These are phyloP conservation scores for Myoxocephalus aenaeus DNA, from an alignment of 2,797 vertebrate genomes.

Conservation along the genomic window DNA sequence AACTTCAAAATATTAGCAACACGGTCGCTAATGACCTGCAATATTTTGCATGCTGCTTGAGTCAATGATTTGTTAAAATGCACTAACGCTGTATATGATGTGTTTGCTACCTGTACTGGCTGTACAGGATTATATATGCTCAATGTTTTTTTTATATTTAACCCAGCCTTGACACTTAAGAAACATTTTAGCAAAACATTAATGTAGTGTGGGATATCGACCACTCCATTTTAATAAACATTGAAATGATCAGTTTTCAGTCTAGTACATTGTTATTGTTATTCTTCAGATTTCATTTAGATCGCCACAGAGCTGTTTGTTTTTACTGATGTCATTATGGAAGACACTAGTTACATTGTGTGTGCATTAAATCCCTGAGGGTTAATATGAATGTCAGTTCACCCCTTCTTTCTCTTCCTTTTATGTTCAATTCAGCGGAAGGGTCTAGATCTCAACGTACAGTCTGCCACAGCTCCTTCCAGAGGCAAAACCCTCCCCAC, in stretches of 20 bases:
- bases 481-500: constrained; percentile 97
- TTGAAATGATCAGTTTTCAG: background rate
- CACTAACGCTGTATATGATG: background rate
- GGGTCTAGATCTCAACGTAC: constrained; percentile 93
- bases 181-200: background rate
- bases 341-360: constrained; percentile 18
- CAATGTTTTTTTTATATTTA: background rate
- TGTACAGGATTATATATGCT: background rate
- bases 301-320: background rate
- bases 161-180: background rate
- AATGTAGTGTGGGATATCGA: too few species aligned
- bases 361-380: constrained; percentile 32
- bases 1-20: background rate
- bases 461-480: constrained; percentile 90
- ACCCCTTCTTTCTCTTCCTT: constrained; percentile 72
- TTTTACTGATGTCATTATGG: background rate
- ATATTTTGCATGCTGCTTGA: background rate
- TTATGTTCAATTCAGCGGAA: constrained; percentile 90
- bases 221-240: background rate
- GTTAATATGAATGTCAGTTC: constrained; percentile 68
- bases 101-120: background rate
- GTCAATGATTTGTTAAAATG: background rate
- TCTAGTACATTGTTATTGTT: background rate
- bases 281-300: background rate
- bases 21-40: background rate